Evolutionary conservation across 2,113 vertebrate genomes (phyloP).

Genomic region (Scytalopus superciliaris): DNA sequence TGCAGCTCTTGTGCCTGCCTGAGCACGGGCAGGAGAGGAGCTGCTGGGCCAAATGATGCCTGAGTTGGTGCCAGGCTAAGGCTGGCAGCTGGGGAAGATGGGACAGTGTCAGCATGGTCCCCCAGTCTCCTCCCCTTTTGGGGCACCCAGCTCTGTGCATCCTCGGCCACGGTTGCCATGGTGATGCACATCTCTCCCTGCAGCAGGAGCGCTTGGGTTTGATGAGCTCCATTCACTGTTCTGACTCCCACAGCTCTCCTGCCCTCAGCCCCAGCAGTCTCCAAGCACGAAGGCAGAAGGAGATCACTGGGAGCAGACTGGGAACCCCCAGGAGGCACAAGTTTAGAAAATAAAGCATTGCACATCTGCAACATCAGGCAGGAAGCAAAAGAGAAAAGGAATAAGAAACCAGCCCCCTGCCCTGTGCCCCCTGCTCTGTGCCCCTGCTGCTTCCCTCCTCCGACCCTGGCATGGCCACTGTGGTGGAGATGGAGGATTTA

Average conservation of each 20-base stretch:
- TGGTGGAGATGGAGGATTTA: not conserved
- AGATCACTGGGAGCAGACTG: not conserved
- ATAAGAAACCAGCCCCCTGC: not conserved
- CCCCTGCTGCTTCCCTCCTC: not conserved
- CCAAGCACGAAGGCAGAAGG: not conserved
- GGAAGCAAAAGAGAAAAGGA: not conserved
- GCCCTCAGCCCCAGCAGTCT: not conserved
- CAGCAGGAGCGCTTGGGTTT: constrained; percentile 8
- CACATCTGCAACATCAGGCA: not conserved
- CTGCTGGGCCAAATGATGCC: not conserved
- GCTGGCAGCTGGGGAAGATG: not conserved
- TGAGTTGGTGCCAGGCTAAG: not conserved
- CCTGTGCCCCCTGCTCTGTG: not conserved
- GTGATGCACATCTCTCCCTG: constrained; percentile 26
- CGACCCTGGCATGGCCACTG: not conserved
- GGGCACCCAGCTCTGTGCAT: not conserved
- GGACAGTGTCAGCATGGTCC: not conserved
- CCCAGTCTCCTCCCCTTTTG: not conserved
- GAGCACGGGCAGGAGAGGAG: not conserved
- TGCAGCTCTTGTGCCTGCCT: accelerated
- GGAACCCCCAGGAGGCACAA: not conserved
- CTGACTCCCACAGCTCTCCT: not conserved
- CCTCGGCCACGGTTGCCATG: constrained; percentile 60
- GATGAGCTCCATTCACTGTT: constrained; percentile 27
- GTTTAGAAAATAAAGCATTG: not conserved